Percentiles rank a stretch among this genome's conserved stretches.
phyloP scores from a whole-genome alignment of 2,888 invertebrate species.

The Sinohyriopsis cumingii region DNA sequence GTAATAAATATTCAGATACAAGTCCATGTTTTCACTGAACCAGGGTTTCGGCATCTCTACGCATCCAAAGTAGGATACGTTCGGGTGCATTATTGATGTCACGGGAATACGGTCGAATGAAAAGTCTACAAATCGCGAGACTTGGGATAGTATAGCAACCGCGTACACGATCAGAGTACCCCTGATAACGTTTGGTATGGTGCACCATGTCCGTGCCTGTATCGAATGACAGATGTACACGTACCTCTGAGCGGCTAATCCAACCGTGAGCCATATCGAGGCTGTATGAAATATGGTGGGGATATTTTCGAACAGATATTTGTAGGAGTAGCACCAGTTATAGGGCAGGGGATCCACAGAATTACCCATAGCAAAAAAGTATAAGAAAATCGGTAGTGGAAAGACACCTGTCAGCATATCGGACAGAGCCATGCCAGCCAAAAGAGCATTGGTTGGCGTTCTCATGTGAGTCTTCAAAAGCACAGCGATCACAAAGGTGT shows the following conservation, averaged over 20 bases:
- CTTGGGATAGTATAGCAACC: constrained; percentile 86
- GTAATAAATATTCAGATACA: constrained; percentile 84
- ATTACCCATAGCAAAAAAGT: constrained; percentile 92
- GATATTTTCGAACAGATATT: constrained; percentile 56
- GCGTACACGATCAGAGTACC: constrained; percentile 86
- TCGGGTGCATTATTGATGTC: constrained; percentile 71
- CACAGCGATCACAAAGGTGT: constrained; percentile 91
- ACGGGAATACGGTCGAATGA: constrained; percentile 78
- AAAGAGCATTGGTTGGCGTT: constrained; percentile 91
- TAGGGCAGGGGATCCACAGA: constrained; percentile 86
- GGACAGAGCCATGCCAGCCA: constrained; percentile 96
- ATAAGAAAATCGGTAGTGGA: constrained; percentile 81
- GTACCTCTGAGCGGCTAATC: constrained; percentile 92
- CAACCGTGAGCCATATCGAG: constrained; percentile 93
- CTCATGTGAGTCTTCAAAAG: constrained; percentile 92
- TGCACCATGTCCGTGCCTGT: constrained; percentile 84
- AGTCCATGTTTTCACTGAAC: constrained; percentile 72
- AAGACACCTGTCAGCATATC: constrained; percentile 87
- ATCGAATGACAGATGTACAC: constrained; percentile 96
- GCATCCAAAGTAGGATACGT: constrained; percentile 54
- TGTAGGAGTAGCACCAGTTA: constrained; percentile 84
- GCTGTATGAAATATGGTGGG: constrained; percentile 86
- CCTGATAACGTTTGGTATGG: constrained; percentile 79
- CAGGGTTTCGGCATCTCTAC: constrained; percentile 31
- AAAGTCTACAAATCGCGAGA: constrained; percentile 87